Conservation (phyloP, 2,888 invertebrate species). For the Mantis religiosa region DNA sequence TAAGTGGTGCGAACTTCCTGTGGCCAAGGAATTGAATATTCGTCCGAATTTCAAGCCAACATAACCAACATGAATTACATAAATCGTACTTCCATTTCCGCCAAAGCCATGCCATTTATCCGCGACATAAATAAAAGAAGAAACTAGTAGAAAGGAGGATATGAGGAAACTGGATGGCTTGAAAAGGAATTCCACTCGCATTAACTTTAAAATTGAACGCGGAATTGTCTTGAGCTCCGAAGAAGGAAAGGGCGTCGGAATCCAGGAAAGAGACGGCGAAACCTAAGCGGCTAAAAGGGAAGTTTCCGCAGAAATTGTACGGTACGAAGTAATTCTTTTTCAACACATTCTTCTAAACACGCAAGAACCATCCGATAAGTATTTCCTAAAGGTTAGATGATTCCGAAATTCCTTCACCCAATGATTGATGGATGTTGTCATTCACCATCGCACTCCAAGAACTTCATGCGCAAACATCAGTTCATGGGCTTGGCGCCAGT, state of each 20-base stretch:
- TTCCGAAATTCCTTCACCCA: background rate
- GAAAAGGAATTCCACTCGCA: background rate
- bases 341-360: background rate
- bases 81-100: background rate
- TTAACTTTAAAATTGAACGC: background rate
- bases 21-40: background rate
- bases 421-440: background rate
- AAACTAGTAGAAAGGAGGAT: too few relatives aligned
- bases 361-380: background rate
- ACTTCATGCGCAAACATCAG: background rate
- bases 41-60: background rate
- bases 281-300: background rate
- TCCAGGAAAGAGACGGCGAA: background rate
- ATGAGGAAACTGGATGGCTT: background rate
- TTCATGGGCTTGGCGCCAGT: background rate
- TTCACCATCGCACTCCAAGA: background rate
- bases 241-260: background rate
- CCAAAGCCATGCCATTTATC: background rate
- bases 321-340: background rate
- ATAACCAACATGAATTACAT: background rate
- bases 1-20: background rate
- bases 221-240: background rate
- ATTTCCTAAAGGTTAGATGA: background rate
- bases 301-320: background rate
- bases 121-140: background rate